Percentiles rank a stretch among this genome's conserved stretches.
Evolutionary conservation across 2,113 vertebrate genomes (phyloP).

Genomic region (Silurus meridionalis): DNA sequence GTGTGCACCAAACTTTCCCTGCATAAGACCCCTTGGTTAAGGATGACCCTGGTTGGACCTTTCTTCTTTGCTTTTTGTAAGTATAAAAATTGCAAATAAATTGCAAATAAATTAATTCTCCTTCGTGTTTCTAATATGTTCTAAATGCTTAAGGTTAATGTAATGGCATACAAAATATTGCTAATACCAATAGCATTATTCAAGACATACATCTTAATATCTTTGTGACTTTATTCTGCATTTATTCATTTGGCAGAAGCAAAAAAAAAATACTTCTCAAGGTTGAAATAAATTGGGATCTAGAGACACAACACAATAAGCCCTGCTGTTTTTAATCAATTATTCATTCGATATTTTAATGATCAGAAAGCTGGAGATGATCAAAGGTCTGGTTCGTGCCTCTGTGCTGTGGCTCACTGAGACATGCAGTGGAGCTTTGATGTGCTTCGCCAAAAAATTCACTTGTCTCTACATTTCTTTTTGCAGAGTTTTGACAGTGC

Average conservation of each 20-base stretch:
- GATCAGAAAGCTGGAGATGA: slow-evolving; percentile 78
- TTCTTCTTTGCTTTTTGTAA: slow-evolving; percentile 32
- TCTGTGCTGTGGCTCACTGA: slow-evolving; percentile 70
- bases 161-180: slow-evolving; percentile 37
- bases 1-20: not conserved
- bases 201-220: not conserved
- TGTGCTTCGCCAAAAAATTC: slow-evolving; percentile 75
- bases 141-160: slow-evolving; percentile 42
- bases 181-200: not conserved
- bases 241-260: slow-evolving; percentile 46
- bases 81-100: slow-evolving; percentile 27
- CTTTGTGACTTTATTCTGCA: slow-evolving; percentile 7
- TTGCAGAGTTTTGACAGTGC: slow-evolving; percentile 62
- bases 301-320: slow-evolving; percentile 72
- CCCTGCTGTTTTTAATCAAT: slow-evolving; percentile 81
- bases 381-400: slow-evolving; percentile 79
- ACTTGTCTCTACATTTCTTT: slow-evolving; percentile 70
- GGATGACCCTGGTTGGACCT: slow-evolving; percentile 25
- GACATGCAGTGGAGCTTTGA: slow-evolving; percentile 72
- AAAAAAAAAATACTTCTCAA: slow-evolving; percentile 53
- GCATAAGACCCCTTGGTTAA: slow-evolving; percentile 2
- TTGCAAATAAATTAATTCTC: not conserved
- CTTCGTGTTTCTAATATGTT: slow-evolving; percentile 26
- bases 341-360: slow-evolving; percentile 86
- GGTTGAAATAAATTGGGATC: slow-evolving; percentile 66